Evolutionary conservation across 2,888 invertebrate species (phyloP).

Genomic region (Tipula vernalis): DNA sequence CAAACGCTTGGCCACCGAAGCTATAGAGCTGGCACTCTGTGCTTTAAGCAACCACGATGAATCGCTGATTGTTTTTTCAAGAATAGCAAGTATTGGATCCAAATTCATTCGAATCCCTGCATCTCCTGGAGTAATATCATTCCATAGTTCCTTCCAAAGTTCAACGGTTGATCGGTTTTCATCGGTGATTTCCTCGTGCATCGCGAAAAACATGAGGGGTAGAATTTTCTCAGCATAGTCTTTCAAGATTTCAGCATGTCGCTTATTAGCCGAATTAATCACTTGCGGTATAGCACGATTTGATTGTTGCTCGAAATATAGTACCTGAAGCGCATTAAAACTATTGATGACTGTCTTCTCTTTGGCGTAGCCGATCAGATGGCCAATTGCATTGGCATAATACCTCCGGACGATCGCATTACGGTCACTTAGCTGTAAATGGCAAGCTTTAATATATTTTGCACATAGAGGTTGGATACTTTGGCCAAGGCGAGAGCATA

Average conservation of each 20-base stretch:
- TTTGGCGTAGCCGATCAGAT: conserved; percentile 71
- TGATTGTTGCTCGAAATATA: conserved; percentile 58
- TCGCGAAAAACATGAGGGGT: conserved; percentile 79
- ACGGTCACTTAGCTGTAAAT: conserved; percentile 71
- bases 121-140: conserved; percentile 81
- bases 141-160: conserved; percentile 81
- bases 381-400: conserved; percentile 72
- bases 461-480: conserved; percentile 45
- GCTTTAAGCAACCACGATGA: conserved; percentile 80
- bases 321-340: conserved; percentile 41
- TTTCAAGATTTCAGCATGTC: conserved; percentile 70
- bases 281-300: conserved; percentile 56
- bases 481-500: conserved; percentile 41
- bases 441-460: conserved; percentile 41
- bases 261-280: conserved; percentile 67
- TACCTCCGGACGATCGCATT: conserved; percentile 74
- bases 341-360: conserved; percentile 44
- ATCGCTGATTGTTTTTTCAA: conserved; percentile 62
- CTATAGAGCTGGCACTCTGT: conserved; percentile 72
- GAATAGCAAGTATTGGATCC: conserved; percentile 52
- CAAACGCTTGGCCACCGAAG: conserved; percentile 62
- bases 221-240: conserved; percentile 61
- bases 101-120: conserved; percentile 67
- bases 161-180: conserved; percentile 49
- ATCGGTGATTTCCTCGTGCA: conserved; percentile 67